Evolutionary conservation across 2,888 invertebrate genomes (phyloP), one percentile per base, ranked within the genome.

Genomic region (Netelia melanura): DNA sequence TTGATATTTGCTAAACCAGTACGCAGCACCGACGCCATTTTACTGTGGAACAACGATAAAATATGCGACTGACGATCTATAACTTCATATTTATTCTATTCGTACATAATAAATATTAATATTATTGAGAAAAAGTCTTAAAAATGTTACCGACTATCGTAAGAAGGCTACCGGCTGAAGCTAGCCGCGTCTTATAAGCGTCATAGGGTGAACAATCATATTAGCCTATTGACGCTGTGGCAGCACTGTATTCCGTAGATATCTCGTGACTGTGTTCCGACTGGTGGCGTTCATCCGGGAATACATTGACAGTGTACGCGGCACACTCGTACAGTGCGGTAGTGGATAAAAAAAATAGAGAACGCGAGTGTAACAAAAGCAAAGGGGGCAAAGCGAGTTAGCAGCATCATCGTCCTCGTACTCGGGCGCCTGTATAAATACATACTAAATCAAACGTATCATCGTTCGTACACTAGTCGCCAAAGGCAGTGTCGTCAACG

Each of bases 11-110:
- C 10, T 30, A 85, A 30, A 23, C 86, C 74, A 23, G 82, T 43
- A 44, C 81, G 83, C 30, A 87, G 74, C 23, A 88, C 70, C 30
- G 84, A 86, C 64, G 90, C 86, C 91, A 91, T 91, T 21, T 77
- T 86, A 43, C 83, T 85, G 76, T 23, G n/a, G 83, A 85, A 76
- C 43, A 52, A 43, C 11, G n/a, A 75, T 56, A n/a, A 30, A 58
- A 21, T n/a, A 17, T 48, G 10, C 11, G 10, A 56, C 11, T 54
- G n/a, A 65, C 65, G 2, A n/a, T n/a, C n/a, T 14, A 52, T 44
- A 77, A 30, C 25, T 56, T n/a, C 9, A 14, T 2, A 67, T 14
- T 61, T 14, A 48, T 44, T 3, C 6, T 58, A 43, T 38, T 30
- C 10, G 30, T 54, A 25, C 21, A 48, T 38, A 2, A 30, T 23